Percentiles rank a stretch among this genome's conserved stretches.
Conservation (phyloP, 2,888 invertebrate genomes). For the Isoperla grammatica region DNA sequence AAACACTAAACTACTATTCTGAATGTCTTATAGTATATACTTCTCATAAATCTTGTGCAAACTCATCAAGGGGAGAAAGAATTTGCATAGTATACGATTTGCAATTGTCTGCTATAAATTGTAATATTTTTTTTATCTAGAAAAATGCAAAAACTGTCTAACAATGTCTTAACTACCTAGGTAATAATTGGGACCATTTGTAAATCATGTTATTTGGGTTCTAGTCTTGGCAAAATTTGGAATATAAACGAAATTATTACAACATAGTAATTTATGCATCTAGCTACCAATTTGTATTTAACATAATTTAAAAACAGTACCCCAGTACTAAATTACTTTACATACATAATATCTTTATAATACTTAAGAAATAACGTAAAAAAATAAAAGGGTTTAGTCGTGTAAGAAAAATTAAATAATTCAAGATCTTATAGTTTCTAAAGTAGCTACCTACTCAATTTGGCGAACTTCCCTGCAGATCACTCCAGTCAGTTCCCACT, state of each 20-base stretch:
- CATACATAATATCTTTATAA: slow-evolving; percentile 23
- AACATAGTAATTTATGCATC: slow-evolving; percentile 7
- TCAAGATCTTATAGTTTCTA: slow-evolving; percentile 25
- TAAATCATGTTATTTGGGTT: slow-evolving; percentile 23
- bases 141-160: slow-evolving; percentile 33
- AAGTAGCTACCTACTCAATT: slow-evolving; percentile 19
- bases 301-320: slow-evolving; percentile 15
- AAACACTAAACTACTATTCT: slow-evolving; percentile 34
- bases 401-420: slow-evolving; percentile 28
- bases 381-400: slow-evolving; percentile 32
- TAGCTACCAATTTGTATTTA: not conserved
- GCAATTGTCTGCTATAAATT: slow-evolving; percentile 28
- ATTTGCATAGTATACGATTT: slow-evolving; percentile 33
- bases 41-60: slow-evolving; percentile 32
- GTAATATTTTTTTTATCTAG: slow-evolving; percentile 28
- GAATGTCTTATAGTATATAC: slow-evolving; percentile 15
- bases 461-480: slow-evolving; percentile 27
- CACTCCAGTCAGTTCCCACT: slow-evolving; percentile 26
- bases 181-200: slow-evolving; percentile 23
- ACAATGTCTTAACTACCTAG: slow-evolving; percentile 22
- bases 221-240: not conserved
- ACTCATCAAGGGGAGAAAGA: slow-evolving; percentile 33
- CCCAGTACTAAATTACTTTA: slow-evolving; percentile 21
- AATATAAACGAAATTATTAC: slow-evolving; percentile 1
- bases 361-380: slow-evolving; percentile 28